Evolutionary conservation across 2,797 vertebrate genomes (phyloP), one percentile per base, ranked within the genome.

Genomic region (Tangara arthus): DNA sequence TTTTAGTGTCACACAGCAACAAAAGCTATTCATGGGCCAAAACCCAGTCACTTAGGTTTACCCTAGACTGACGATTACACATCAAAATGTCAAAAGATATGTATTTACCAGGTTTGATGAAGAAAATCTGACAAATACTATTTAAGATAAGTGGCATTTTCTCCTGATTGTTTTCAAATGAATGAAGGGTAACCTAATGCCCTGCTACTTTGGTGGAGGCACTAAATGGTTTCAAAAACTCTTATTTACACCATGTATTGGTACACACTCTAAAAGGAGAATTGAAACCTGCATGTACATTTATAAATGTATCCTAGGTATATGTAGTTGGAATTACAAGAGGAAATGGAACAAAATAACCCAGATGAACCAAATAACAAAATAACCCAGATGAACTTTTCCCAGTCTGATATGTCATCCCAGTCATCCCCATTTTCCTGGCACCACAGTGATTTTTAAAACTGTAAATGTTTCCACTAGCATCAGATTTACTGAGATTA

Each of bases 61-160:
- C 94, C 91, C 94, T 90, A 91, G 96, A 96, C 94, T 97, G 97
- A 97, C 96, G 97, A 97, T 97, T 98, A 97, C 96, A 98, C 96
- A 98, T 98, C 97, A 97, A 97, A 97, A 97, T 98, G 98, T 98
- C 98, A 98, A 97, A 96, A 98, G 96, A 98, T 97, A 97, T 98
- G 96, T 98, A 98, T 98, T 98, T 98, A 98, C 96, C 95, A 98
- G 98, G 97, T 98, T 98, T 97, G 97, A 98, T 96, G 97, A 98
- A 98, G 97, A 98, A 98, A 98, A 97, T 96, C 92, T 98, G 98
- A 98, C 97, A 98, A 98, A 98, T 97, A 98, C 82, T 97, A 94
- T 98, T 98, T 97, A 97, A 97, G 96, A 98, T 98, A 98, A 98
- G 97, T 98, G 98, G 96, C 46, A n/a, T 97, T 98, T 97, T 95